These are phyloP conservation scores for Pomatostomus ruficeps DNA, from an alignment of 2,113 vertebrate genomes.

Conservation along the genomic window DNA sequence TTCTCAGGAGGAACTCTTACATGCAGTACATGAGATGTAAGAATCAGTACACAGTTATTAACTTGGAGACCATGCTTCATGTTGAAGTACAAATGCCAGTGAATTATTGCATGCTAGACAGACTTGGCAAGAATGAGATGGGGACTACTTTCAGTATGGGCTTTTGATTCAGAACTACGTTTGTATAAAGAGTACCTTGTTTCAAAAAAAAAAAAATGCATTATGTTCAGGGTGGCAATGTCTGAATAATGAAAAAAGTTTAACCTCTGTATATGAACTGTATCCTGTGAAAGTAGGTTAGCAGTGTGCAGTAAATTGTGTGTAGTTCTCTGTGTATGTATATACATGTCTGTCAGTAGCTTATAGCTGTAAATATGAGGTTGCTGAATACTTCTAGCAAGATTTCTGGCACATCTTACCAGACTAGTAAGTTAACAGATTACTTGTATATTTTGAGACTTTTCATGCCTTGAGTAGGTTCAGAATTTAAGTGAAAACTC, in stretches of 20 bases:
- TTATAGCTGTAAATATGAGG: not conserved
- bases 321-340: not conserved
- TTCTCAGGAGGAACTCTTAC: constrained; percentile 16
- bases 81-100: constrained; percentile 25
- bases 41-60: not conserved
- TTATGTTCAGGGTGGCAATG: not conserved
- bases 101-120: not conserved
- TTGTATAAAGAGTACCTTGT: not conserved
- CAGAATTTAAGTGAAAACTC: not conserved
- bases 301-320: not conserved
- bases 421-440: not conserved
- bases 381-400: not conserved
- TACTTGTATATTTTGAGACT: not conserved
- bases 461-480: not conserved
- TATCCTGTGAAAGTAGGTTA: not conserved
- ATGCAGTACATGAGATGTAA: not conserved
- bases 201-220: not conserved
- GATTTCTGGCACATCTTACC: not conserved
- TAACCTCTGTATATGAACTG: not conserved
- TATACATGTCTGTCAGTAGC: not conserved
- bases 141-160: not conserved
- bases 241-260: not conserved
- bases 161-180: constrained; percentile 1
- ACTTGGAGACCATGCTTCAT: constrained; percentile 26
- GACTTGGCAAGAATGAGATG: not conserved